Evolutionary conservation across 2,888 invertebrate species (phyloP), one percentile per base, ranked within the genome.

Genomic region (Lithophane socia): DNA sequence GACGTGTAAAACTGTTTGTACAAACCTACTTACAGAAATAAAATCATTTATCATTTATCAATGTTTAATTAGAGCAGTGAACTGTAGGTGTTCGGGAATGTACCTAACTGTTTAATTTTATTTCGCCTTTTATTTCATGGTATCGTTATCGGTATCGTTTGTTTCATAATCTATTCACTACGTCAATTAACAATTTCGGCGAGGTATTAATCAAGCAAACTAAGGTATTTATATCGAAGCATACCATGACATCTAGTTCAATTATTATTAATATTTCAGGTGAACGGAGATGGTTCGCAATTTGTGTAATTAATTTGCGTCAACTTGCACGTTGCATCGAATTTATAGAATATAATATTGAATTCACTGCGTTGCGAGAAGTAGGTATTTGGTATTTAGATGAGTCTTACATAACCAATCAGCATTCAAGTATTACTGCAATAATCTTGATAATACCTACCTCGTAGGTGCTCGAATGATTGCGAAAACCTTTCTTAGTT

Each of bases 11-110:
- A n/a, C n/a, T n/a, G n/a, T n/a, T n/a, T n/a, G n/a, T n/a, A n/a
- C n/a, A n/a, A n/a, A n/a, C n/a, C n/a, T n/a, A n/a, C n/a, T n/a
- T n/a, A n/a, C n/a, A n/a, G n/a, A n/a, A n/a, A n/a, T n/a, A n/a
- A n/a, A n/a, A n/a, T n/a, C n/a, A n/a, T n/a, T n/a, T n/a, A n/a
- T n/a, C n/a, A n/a, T n/a, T n/a, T n/a, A 75, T 58, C 9, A 56
- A 49, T 56, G 52, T 77, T 49, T n/a, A 52, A 76, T 77, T 29
- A 29, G 16, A 67, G 18, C 49, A 58, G 24, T 29, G 66, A 29
- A 49, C 16, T 9, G 37, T 16, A 56, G 18, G 13, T 13, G 24
- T 29, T 58, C 9, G 13, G 9, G 16, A 60, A 54, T 52, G 2
- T 24, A 24, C 8, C 16, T 4, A 42, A 42, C 24, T 21, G 8